Evolutionary conservation across 1,140 invertebrate species (phyloP).

Genomic region (Diplogasteroides magnus): DNA sequence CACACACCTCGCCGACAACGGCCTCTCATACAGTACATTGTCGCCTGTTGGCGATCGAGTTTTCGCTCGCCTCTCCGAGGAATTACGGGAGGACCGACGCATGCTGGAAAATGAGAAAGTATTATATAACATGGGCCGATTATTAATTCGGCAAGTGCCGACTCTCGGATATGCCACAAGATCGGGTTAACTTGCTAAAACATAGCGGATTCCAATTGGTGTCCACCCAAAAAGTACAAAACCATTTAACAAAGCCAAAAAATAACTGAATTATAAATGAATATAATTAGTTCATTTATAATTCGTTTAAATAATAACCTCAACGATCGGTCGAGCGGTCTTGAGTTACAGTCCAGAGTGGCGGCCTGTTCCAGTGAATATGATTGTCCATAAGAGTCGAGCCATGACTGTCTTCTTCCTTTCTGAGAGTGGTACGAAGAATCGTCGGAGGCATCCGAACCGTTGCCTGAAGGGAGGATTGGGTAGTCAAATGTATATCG

Average conservation of each 20-base stretch:
- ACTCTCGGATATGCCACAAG: not conserved
- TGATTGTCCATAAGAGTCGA: constrained; percentile 46
- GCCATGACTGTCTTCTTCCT: constrained; percentile 47
- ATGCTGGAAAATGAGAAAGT: constrained; percentile 14
- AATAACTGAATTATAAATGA: not conserved
- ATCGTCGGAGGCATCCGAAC: constrained; percentile 51
- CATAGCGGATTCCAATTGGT: not conserved
- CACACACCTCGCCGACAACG: not conserved
- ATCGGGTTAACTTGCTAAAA: not conserved
- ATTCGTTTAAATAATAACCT: not conserved
- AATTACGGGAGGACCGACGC: constrained; percentile 1
- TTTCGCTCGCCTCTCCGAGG: constrained; percentile 26
- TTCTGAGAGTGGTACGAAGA: constrained; percentile 28
- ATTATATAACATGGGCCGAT: not conserved
- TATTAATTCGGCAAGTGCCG: not conserved
- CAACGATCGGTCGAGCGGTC: not conserved
- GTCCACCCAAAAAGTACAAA: constrained; percentile 12
- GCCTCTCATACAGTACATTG: constrained; percentile 13
- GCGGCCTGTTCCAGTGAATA: constrained; percentile 42
- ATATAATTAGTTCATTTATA: not conserved
- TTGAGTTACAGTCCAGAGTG: constrained; percentile 11
- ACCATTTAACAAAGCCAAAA: not conserved
- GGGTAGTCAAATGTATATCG: not conserved
- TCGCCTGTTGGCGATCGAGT: constrained; percentile 41
- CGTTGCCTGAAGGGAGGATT: constrained; percentile 43